These are phyloP conservation scores for Platycnemis pennipes DNA, from an alignment of 2,888 invertebrate species.

Conservation along the genomic window DNA sequence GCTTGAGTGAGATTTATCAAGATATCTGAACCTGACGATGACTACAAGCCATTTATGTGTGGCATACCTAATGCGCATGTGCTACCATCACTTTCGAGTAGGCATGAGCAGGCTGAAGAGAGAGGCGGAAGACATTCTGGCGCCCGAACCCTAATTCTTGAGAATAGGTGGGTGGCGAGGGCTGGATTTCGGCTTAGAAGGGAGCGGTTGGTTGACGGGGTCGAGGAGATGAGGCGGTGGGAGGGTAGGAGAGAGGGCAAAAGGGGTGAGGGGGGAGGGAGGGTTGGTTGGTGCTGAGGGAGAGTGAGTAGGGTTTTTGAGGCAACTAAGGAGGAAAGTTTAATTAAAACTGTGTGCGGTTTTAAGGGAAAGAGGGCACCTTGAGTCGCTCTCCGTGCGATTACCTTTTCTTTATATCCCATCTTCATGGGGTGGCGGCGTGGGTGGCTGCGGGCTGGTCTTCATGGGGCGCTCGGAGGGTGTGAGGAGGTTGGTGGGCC, in stretches of 20 bases:
- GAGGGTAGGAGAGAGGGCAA: background rate
- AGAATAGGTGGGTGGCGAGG: conserved; percentile 29
- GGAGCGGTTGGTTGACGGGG: background rate
- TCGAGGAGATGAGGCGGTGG: background rate
- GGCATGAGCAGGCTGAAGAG: too few species aligned
- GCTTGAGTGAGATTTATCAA: too few species aligned
- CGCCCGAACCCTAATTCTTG: background rate
- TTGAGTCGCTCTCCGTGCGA: conserved; percentile 65
- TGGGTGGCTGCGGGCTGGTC: background rate
- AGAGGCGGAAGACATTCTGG: too few species aligned
- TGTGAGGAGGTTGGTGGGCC: background rate
- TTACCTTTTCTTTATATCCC: conserved; percentile 64
- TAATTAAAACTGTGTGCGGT: conserved; percentile 66
- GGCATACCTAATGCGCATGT: too few species aligned
- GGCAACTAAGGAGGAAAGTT: conserved; percentile 62
- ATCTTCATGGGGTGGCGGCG: conserved; percentile 23
- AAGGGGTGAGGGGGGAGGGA: background rate
- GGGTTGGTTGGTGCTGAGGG: background rate
- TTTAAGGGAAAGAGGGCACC: conserved; percentile 55
- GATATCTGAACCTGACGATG: too few species aligned
- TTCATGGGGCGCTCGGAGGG: background rate
- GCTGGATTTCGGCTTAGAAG: too few species aligned
- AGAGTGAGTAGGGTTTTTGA: background rate
- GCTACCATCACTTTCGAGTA: too few species aligned
- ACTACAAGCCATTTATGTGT: too few species aligned